Conservation (phyloP, 1,140 invertebrate species). For the Procambarus clarkii region DNA sequence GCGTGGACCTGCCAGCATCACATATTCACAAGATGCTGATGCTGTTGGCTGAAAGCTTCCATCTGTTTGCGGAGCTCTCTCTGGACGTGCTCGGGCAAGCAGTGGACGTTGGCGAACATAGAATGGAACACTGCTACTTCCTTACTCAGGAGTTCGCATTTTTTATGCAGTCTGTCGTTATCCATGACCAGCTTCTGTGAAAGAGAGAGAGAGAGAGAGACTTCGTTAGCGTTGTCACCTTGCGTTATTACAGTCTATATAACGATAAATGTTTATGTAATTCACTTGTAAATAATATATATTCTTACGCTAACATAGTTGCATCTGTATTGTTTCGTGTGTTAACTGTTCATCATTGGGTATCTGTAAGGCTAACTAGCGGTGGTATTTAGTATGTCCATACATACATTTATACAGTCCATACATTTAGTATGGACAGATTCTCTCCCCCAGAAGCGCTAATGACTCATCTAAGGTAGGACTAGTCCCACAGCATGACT, state of each 20-base stretch:
- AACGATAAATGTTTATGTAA: not conserved
- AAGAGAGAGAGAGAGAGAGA: not conserved
- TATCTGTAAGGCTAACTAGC: no score
- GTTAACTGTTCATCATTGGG: no score
- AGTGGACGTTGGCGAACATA: conserved; percentile 85
- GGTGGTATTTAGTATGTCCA: no score
- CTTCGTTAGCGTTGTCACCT: not conserved
- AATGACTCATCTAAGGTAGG: no score
- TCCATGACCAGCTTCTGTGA: conserved; percentile 84
- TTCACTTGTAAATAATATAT: no score
- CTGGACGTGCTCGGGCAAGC: conserved; percentile 83
- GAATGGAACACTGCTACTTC: conserved; percentile 91
- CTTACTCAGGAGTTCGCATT: conserved; percentile 93
- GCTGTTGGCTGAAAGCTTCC: conserved; percentile 82
- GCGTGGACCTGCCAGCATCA: conserved; percentile 64
- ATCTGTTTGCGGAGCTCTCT: conserved; percentile 84
- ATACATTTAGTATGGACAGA: no score
- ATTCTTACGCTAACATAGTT: no score
- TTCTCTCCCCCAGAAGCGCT: no score
- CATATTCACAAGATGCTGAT: conserved; percentile 75
- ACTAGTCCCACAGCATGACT: no score
- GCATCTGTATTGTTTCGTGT: no score
- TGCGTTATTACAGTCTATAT: not conserved
- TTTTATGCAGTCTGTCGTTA: conserved; percentile 93
- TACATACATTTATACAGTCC: no score